Base-by-base conservation (phyloP, 2,888 invertebrate species). In the Cheilosia impressa region DNA sequence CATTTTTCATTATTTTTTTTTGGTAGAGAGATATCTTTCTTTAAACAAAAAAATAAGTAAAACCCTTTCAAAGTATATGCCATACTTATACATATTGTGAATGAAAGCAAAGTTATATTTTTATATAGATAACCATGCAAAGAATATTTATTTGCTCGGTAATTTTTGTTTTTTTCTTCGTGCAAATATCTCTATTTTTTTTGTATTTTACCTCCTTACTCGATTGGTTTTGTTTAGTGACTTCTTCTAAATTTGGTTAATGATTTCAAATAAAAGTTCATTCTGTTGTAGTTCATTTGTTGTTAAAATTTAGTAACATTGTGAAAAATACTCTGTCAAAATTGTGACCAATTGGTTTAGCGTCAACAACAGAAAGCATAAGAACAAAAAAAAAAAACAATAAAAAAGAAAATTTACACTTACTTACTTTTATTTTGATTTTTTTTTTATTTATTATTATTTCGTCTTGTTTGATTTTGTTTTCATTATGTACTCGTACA, bases 41-140 rank as follows among this genome's bases (percentile, higher is more conserved):
- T 27, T n/a, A n/a, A 27, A 31, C 9, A 27, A 45, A 66, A 52
- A 63, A 66, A 73, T 24, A 79, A 73, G 82, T 55, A 65, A 63
- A 85, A 77, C 38, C 43, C 47, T 66, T 52, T 77, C 55, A 79
- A 71, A 69, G 87, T 38, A 38, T 69, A 89, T 87, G 87, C 87
- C 76, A 82, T 69, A 50, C 17, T 47, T 38, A 75, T 38, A 76
- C 15, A 71, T 71, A 76, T 79, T 84, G 80, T 84, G 71, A 84
- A 84, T 84, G 66, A 85, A 81, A 85, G 76, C 81, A 77, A 77
- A 81, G 77, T 81, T 85, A 81, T 85, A 85, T 80, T 80, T 73
- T 47, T 66, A 31, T 19, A 62, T 38, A 24, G 2, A 62, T 38
- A 50, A n/a, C 31, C 24, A 63, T 45, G 27, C 38, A 52, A 34